These are phyloP conservation scores for Rhinoraja longicauda DNA, from an alignment of 2,797 vertebrate genomes.

Conservation along the genomic window DNA sequence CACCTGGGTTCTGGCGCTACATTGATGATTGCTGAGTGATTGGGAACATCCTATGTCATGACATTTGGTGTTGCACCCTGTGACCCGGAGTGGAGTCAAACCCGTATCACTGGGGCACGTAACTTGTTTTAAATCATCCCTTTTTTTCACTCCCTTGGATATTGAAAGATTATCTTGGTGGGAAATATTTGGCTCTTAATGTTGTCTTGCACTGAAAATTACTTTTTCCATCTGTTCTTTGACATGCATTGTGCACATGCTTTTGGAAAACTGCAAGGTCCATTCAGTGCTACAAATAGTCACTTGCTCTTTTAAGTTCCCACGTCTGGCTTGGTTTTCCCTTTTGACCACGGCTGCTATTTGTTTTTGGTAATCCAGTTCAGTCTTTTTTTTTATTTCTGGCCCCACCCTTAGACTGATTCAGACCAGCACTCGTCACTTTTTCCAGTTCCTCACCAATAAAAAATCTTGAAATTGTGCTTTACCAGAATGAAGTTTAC, in stretches of 20 bases:
- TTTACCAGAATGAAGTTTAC: background rate
- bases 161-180: conserved; percentile 15
- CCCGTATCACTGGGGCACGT: background rate
- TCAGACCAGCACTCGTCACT: background rate
- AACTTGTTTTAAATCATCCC: background rate
- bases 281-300: conserved; percentile 29
- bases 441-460: conserved; percentile 30
- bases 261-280: conserved; percentile 24
- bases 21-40: background rate
- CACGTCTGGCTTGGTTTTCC: conserved; percentile 22
- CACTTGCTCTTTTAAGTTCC: conserved; percentile 21
- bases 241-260: background rate
- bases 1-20: background rate
- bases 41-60: background rate
- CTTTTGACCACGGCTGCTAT: background rate
- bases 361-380: conserved; percentile 29
- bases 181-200: conserved; percentile 23
- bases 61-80: background rate
- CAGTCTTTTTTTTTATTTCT: background rate
- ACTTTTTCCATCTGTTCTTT: conserved; percentile 23
- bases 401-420: conserved; percentile 18
- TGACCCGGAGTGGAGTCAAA: background rate
- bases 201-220: background rate
- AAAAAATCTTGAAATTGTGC: background rate
- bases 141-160: background rate